Evolutionary conservation across 2,888 invertebrate species (phyloP).

Genomic region (Stenichneumon culpator): DNA sequence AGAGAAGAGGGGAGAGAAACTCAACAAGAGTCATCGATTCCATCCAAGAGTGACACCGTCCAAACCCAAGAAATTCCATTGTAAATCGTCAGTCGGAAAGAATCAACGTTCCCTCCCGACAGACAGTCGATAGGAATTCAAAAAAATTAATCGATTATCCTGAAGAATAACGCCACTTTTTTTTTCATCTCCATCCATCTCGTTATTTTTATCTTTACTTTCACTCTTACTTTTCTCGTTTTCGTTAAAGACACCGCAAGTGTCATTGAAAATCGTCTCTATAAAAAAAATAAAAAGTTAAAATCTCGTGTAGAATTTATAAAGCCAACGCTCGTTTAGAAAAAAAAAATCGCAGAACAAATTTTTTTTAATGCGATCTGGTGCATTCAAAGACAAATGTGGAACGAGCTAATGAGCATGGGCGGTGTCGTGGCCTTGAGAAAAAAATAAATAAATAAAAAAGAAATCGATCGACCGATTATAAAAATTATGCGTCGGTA

Average conservation of each 20-base stretch:
- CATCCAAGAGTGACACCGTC: constrained; percentile 11
- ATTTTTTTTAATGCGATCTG: not conserved
- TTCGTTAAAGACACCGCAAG: too few species aligned
- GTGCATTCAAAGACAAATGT: not conserved
- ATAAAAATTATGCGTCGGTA: constrained; percentile 10
- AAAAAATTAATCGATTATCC: not conserved
- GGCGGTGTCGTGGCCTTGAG: not conserved
- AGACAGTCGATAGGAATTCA: not conserved
- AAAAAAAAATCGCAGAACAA: not conserved
- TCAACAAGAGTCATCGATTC: constrained; percentile 21
- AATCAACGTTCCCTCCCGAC: not conserved
- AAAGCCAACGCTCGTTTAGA: not conserved
- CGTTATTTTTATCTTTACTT: too few species aligned
- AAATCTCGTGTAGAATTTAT: too few species aligned
- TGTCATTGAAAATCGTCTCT: too few species aligned
- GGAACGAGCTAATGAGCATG: not conserved
- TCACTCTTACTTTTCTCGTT: too few species aligned
- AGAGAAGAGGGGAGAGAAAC: not conserved
- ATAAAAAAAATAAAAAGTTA: too few species aligned
- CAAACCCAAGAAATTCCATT: constrained; percentile 35
- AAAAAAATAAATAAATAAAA: not conserved
- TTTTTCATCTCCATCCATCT: too few species aligned
- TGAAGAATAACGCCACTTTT: too few species aligned
- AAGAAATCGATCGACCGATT: not conserved
- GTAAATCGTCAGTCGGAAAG: not conserved